These are phyloP conservation scores for Sitta carolinensis DNA, from an alignment of 2,797 vertebrate species.

Conservation along the genomic window DNA sequence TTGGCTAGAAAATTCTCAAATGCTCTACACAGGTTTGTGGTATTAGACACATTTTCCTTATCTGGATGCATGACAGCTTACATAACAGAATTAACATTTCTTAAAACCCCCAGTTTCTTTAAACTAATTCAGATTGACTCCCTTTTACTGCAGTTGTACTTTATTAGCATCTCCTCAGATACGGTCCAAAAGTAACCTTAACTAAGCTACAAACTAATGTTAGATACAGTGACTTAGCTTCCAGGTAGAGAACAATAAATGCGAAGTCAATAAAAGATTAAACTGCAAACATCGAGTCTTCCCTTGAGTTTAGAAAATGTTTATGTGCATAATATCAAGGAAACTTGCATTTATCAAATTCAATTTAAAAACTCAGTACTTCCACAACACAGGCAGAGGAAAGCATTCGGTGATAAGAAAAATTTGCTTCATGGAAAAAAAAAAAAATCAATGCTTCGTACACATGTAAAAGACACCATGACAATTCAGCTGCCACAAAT, in stretches of 20 bases:
- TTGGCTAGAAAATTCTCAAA: background rate
- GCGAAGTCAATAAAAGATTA: constrained; percentile 2
- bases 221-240: background rate
- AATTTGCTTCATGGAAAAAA: background rate
- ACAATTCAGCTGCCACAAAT: background rate
- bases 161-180: background rate
- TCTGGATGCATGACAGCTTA: background rate
- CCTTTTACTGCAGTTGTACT: background rate
- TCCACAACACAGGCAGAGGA: background rate
- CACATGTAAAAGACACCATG: background rate
- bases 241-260: background rate
- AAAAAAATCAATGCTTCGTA: background rate
- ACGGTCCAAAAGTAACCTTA: background rate
- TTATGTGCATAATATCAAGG: background rate
- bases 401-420: background rate
- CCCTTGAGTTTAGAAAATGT: background rate
- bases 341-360: background rate
- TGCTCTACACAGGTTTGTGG: background rate
- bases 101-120: background rate
- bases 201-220: background rate
- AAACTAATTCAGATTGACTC: background rate
- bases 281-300: background rate
- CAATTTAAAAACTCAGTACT: background rate
- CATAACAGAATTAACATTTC: background rate
- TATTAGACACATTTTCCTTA: background rate